These are phyloP conservation scores for Callipepla californica DNA, from an alignment of 2,113 vertebrate species.

Conservation along the genomic window DNA sequence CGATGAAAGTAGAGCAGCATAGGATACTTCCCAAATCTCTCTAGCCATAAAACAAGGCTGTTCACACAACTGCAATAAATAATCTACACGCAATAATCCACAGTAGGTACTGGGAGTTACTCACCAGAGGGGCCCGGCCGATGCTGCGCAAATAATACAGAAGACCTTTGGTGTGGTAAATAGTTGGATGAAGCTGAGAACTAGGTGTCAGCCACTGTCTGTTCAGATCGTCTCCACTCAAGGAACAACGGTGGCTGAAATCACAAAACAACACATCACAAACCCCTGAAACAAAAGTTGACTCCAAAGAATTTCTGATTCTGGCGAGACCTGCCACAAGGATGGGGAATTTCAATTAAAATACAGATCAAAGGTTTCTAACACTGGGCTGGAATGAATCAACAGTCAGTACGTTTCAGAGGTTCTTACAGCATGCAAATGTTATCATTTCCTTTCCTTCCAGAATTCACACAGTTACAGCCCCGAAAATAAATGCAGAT, in stretches of 20 bases:
- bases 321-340: not conserved
- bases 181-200: slow-evolving; percentile 85
- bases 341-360: not conserved
- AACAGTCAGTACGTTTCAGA: not conserved
- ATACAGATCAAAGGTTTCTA: not conserved
- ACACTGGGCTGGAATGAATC: not conserved
- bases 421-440: not conserved
- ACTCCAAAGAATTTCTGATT: not conserved
- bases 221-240: slow-evolving; percentile 91
- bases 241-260: slow-evolving; percentile 88
- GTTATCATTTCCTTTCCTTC: not conserved
- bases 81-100: not conserved
- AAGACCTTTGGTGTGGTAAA: slow-evolving; percentile 92
- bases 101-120: slow-evolving; percentile 10
- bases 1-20: not conserved
- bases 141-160: slow-evolving; percentile 86
- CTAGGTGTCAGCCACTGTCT: slow-evolving; percentile 88
- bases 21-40: not conserved
- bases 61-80: not conserved
- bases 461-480: not conserved
- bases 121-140: slow-evolving; percentile 86
- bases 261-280: not conserved
- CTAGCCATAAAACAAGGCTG: not conserved
- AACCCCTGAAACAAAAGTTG: not conserved
- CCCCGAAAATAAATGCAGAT: not conserved